Base-by-base conservation (phyloP, 2,888 invertebrate species). In the Micoletzkya japonica region DNA sequence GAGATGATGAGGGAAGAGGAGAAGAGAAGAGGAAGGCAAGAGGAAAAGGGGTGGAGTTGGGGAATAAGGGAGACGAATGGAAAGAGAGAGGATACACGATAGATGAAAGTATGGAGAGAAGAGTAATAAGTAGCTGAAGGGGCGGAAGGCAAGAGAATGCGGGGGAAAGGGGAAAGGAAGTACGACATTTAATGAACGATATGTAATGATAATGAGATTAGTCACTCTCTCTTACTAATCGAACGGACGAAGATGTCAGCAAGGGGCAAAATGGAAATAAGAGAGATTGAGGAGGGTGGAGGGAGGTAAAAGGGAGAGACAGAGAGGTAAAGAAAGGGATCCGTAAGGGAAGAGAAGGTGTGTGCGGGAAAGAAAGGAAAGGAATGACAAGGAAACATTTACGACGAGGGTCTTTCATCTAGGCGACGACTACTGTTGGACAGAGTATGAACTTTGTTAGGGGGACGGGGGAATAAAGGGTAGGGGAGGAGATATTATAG, bases 21-120 rank as follows among this genome's bases (percentile, higher is more conserved):
- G 57, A 28, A 34, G 58, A 44, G 32, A 24, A 36, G 50, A 37
- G n/a, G 17, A 36, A 52, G 60, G 50, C 14, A 60, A 28, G 49
- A 34, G 32, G 69, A 58, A 28, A 37, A 28, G 34, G 69, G n/a
- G 69, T 39, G 59, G 57, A 58, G 36, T 32, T 58, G 54, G 32
- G 28, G 30, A n/a, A 50, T 28, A 36, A 24, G 28, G 32, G 44
- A 20, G 59, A 49, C 32, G 34, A 49, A 52, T 52, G 39, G 24
- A 26, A 64, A 52, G 28, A 56, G 54, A 24, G 49, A 32, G 24
- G 10, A 3, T 2, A 7, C 32, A 7, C 57, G 4, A 24, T 4
- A 36, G 3, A n/a, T 58, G 58, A 36, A 1, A 36, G 57, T 17
- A 58, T 7, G 36, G 7, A 36, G 24, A 17, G 17, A 7, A 10